Evolutionary conservation across 2,113 vertebrate species (phyloP), one percentile per base, ranked within the genome.

Genomic region (Zosterops borbonicus): DNA sequence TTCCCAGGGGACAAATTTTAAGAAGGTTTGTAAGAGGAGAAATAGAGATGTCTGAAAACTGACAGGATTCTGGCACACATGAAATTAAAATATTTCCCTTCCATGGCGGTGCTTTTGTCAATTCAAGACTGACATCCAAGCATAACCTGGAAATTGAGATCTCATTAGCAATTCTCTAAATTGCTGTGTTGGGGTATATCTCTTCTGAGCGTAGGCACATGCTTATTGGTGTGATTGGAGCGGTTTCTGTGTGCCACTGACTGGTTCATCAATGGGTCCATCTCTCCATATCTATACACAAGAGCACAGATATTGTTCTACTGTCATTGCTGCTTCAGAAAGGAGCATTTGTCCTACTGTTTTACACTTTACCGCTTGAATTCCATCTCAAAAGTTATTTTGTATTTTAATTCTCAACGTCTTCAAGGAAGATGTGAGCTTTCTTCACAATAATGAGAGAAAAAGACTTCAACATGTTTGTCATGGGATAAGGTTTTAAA

Each of bases 21-120:
- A 88, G 90, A 74, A 35, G 20, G 39, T 83, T 94, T 88, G 55
- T 70, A 82, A 89, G 41, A 85, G 56, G 22, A 89, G 86, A 82
- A 95, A 96, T 93, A 75, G 83, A 96, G 92, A 96, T 96, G 80
- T 96, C 90, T 93, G 76, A 92, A 94, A 96, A 89, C 21, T 92
- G 93, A 90, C 83, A 93, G 88, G 49, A 93, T 89, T 71, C 90
- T 90, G 88, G 93, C 85, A 89, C 79, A 90, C 49, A 42, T 33
- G 39, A 90, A 89, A 92, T 96, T 81, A 93, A 87, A 96, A 90
- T 71, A 93, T 89, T 92, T 92, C 60, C 49, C 18, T 93, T 95
- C 82, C 8, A 5, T 87, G 68, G n/a, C 1, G 0, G 23, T 49
- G 60, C 58, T 90, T 58, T 67, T 87, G 83, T 94, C 90, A 96